Percentiles rank a stretch among this genome's conserved stretches.
Evolutionary conservation across 2,797 vertebrate species (phyloP).

Genomic region (Sebastes matsubarae): DNA sequence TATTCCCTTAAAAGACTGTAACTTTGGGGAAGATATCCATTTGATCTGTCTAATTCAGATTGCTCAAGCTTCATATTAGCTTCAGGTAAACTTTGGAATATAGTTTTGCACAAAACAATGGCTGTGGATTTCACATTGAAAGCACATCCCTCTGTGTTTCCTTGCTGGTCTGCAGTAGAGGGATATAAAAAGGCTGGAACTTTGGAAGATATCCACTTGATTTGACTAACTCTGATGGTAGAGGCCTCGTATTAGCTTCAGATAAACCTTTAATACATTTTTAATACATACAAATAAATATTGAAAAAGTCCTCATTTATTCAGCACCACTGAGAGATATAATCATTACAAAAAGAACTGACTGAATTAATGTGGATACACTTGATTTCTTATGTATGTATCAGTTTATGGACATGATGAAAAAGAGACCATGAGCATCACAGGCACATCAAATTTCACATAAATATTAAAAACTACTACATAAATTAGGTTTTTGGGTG

Average conservation of each 20-base stretch:
- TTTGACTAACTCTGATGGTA: background rate
- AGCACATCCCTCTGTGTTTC: background rate
- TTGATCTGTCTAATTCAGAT: background rate
- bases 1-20: background rate
- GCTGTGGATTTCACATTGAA: background rate
- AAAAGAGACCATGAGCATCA: background rate
- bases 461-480: background rate
- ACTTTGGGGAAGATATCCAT: background rate
- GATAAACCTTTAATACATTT: background rate
- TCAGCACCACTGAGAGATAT: background rate
- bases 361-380: background rate
- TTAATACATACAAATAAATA: background rate
- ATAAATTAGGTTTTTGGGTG: background rate
- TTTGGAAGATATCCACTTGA: background rate
- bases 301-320: background rate
- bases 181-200: background rate
- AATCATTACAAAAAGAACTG: background rate
- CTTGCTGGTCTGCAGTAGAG: background rate
- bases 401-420: background rate
- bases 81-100: background rate
- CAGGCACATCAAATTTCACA: background rate
- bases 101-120: background rate
- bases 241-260: background rate
- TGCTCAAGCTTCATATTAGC: background rate
- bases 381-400: background rate